Base-by-base conservation (phyloP, 2,888 invertebrate species). In the Tethea ocularis region DNA sequence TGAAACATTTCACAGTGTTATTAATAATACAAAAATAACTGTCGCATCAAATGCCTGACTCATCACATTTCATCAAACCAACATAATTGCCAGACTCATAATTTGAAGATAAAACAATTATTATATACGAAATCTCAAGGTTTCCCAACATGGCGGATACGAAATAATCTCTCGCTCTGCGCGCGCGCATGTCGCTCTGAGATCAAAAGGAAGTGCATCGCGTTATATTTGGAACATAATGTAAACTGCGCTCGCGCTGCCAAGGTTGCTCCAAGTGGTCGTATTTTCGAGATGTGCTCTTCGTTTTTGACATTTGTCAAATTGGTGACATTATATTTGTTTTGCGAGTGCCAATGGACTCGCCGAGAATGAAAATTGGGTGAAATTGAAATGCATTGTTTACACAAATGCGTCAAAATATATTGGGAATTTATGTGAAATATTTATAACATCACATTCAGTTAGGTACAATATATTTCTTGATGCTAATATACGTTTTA, bases 211-310 rank as follows among this genome's bases (percentile, higher is more conserved):
- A 79, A 81, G 75, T 80, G 80, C 75, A 77, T 52, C 62, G 71
- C 57, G 69, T 69, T 78, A 56, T 38, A 56, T 82, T 82, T 76
- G 75, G 80, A 77, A 72, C 72, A 65, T 67, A 74, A 71, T 69
- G 75, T 75, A 75, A 77, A 77, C 77, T 61, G 68, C 57, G 57
- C 54, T 2, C 53, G 58, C 61, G 70, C 65, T 74, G 74, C 82
- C 87, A 87, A 87, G 87, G 87, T 83, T 83, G 71, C 71, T 64
- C 66, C 74, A 67, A 75, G 69, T 70, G 72, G 64, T 64, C 71
- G 64, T 69, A 63, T 66, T 69, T 69, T 66, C 60, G 59, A 51
- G 29, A 61, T 69, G 64, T 59, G 57, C 62, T 76, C 67, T 60
- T 77, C 72, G 57, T 77, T 76, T 81, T 78, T 82, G 81, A 77